Base-by-base conservation (phyloP, 2,888 invertebrate genomes). In the Encarsia formosa region DNA sequence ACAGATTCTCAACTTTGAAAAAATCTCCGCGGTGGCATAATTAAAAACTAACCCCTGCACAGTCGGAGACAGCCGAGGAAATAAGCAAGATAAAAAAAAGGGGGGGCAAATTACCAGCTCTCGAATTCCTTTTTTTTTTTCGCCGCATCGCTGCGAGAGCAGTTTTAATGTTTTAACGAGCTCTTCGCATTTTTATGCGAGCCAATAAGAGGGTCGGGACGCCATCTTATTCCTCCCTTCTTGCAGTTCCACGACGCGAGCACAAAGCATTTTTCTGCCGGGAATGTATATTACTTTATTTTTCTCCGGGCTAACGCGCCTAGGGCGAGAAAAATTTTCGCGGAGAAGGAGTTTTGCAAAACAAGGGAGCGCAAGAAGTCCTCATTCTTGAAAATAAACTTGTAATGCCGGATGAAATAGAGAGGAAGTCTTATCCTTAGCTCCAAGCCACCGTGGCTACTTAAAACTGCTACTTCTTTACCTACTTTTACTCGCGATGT, bases 161-260 rank as follows among this genome's bases (percentile, higher is more conserved):
- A 24, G 47, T 54, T 54, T n/a, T 47, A 54, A 54, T 47, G 46
- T 54, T 54, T 54, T 54, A 50, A 54, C 47, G 45, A 54, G 43
- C 50, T 54, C 43, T 37, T 54, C 43, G 50, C 38, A 43, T 50
- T 46, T 49, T 46, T 43, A 54, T 43, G 43, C 39, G 13, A 47
- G 50, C 46, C 54, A 54, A 54, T 50, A 47, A 43, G 47, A 43
- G 50, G 6, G 11, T 11, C 26, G 6, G 26, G 11, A 26, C 26
- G 6, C 26, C 26, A 6, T 26, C 26, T 6, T 26, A 11, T 6
- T 26, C 26, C 11, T 26, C 11, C 11, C 11, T 26, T 22, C 22
- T 39, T 42, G 45, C 29, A 42, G 41, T 54, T 46, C 46, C 26
- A 43, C 13, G 31, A 46, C 18, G 42, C 24, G 45, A 46, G 45